Evolutionary conservation across 2,797 vertebrate genomes (phyloP), one percentile per base, ranked within the genome.

Genomic region (Rhadinocentrus ornatus): DNA sequence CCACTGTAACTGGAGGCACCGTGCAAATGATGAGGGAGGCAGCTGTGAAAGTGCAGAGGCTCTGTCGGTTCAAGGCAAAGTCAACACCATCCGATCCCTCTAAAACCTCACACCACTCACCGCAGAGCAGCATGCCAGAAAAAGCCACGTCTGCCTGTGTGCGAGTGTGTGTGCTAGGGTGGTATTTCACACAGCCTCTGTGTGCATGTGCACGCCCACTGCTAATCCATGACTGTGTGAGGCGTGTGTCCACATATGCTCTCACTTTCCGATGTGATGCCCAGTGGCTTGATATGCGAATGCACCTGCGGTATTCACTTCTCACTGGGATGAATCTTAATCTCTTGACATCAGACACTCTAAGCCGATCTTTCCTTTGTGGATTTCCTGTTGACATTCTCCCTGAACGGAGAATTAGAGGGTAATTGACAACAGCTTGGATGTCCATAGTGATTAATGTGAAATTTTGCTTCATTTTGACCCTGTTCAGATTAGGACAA

Each of bases 61-160:
- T 83, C 77, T 70, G 83, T 85, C 77, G 87, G 91, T 91, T 93
- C 91, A 93, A 26, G 34, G 87, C 76, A 87, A 92, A 92, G 90
- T 92, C 90, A 92, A 86, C 89, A 81, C 69, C 48, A 67, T 81
- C 77, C 83, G 84, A 89, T 90, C 87, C 84, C 74, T 80, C 77
- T 85, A 80, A 89, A 83, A 77, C 86, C 78, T 73, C 73, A 57
- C 89, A 75, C 73, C 6, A 29, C 80, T 80, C 78, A 74, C 72
- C 80, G 44, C 76, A 78, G 70, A 79, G 81, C 68, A 72, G 73
- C 75, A 31, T 24, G 82, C 75, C 81, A 74, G 82, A 78, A 73
- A 78, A 80, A 83, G 80, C 58, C 56, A 2, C 46, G 66, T 22
- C 64, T 58, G 55, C 62, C 50, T 58, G 56, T 48, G 24, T 55